Conservation (phyloP, 2,888 invertebrate genomes). For the Minunthozetes semirufus region DNA sequence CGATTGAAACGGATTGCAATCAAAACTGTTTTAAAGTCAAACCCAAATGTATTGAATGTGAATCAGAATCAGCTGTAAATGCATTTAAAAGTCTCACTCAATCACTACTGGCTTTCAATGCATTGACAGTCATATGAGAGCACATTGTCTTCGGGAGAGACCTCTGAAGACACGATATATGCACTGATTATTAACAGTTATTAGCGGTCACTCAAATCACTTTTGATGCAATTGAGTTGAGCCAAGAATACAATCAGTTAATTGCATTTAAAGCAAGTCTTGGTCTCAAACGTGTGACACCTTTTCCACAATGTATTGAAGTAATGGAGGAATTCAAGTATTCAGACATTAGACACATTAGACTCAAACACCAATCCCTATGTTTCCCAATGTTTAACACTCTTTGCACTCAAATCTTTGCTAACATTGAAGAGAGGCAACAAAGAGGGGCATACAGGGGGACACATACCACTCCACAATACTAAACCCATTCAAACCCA, state of each 20-base stretch:
- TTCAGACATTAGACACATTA: not conserved
- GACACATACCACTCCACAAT: no score
- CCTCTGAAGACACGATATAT: not conserved
- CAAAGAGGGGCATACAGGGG: no score
- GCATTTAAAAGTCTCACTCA: not conserved
- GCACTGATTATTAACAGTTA: not conserved
- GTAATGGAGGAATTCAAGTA: conserved; percentile 12
- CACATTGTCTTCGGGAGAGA: not conserved
- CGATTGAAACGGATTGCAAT: no score
- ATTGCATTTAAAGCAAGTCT: no score
- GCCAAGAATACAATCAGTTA: no score
- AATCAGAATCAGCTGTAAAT: conserved; percentile 20
- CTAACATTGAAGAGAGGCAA: no score
- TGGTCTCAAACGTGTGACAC: not conserved
- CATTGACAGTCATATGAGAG: not conserved
- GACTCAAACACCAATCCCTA: no score
- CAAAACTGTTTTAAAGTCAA: no score
- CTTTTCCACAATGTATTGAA: not conserved
- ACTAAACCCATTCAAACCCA: not conserved
- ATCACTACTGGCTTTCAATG: not conserved
- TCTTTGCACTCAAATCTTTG: no score
- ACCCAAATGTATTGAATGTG: not conserved
- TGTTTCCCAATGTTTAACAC: no score
- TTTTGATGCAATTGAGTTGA: no score
- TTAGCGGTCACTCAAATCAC: not conserved